Conservation (phyloP, 37 sponge, comb jelly and placozoan species). For the Chondrosia reniformis region DNA sequence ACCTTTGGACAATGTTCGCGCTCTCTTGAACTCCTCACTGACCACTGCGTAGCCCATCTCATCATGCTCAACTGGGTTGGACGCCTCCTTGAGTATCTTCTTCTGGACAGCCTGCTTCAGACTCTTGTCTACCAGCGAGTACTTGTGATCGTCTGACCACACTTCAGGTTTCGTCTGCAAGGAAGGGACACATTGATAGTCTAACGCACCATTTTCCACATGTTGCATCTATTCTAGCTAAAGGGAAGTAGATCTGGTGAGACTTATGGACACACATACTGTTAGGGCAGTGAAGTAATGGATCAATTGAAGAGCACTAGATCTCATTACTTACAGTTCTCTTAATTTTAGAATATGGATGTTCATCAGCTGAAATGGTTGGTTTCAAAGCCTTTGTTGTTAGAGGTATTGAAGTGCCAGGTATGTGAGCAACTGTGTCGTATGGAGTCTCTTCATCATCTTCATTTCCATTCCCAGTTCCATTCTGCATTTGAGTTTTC, state of each 20-base stretch:
- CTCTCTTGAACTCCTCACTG: slow-evolving; percentile 44
- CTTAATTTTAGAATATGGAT: slow-evolving; percentile 27
- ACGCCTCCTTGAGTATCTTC: too few species aligned
- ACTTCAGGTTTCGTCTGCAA: not conserved
- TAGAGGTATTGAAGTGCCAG: not conserved
- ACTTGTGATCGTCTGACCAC: not conserved
- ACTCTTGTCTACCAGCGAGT: not conserved
- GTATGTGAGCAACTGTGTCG: slow-evolving; percentile 44
- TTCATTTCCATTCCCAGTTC: not conserved
- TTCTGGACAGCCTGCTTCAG: too few species aligned
- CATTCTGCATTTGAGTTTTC: not conserved
- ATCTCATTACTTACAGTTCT: not conserved
- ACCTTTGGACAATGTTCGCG: slow-evolving; percentile 42
- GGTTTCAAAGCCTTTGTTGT: not conserved
- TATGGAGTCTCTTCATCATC: slow-evolving; percentile 55
- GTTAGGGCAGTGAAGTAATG: too few species aligned
- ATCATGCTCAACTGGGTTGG: slow-evolving; percentile 10
- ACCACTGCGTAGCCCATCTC: slow-evolving; percentile 65
- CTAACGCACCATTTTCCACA: too few species aligned
- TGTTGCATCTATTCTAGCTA: too few species aligned
- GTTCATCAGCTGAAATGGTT: slow-evolving; percentile 6
- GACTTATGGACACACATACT: too few species aligned
- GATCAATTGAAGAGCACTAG: too few species aligned
- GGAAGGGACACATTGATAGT: not conserved
- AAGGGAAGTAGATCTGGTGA: too few species aligned